A percentile compares a stretch with the other conserved stretches of the same genome.
These are phyloP conservation scores for Melanotaenia pygmaea DNA, from an alignment of 2,797 vertebrate genomes.

Conservation along the genomic window DNA sequence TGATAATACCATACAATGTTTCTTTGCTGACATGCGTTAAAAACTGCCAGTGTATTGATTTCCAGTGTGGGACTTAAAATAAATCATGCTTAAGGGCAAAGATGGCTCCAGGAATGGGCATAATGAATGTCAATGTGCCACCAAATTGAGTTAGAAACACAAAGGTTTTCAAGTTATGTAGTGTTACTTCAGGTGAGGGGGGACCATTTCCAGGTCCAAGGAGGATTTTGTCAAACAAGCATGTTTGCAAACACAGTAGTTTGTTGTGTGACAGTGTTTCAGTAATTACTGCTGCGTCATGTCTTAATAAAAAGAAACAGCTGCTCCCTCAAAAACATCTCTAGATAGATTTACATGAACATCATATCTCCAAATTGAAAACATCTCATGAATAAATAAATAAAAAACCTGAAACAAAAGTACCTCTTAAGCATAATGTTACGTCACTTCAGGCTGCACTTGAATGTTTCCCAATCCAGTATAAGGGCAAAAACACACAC, in stretches of 20 bases:
- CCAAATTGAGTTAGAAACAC: background rate
- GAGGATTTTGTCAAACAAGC: background rate
- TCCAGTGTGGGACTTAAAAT: too few species aligned
- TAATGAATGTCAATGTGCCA: too few species aligned
- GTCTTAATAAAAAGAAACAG: slow-evolving; percentile 9
- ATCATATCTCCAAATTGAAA: too few species aligned
- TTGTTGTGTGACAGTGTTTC: background rate
- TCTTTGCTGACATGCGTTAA: too few species aligned
- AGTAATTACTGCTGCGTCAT: background rate
- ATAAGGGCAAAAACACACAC: slow-evolving; percentile 1
- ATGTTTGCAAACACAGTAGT: background rate
- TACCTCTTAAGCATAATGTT: background rate
- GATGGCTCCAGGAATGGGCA: too few species aligned
- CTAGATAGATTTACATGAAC: background rate
- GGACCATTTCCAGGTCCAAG: background rate
- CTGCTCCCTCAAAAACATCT: background rate
- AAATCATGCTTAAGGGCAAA: too few species aligned
- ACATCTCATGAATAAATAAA: too few species aligned
- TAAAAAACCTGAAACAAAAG: too few species aligned
- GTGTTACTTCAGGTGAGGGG: background rate
- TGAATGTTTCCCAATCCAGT: background rate
- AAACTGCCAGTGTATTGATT: too few species aligned
- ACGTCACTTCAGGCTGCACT: background rate
- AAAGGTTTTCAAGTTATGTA: too few species aligned
- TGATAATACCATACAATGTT: too few species aligned